phyloP scores from a whole-genome alignment of 2,888 invertebrate genomes.

The Parasteatoda lunata region DNA sequence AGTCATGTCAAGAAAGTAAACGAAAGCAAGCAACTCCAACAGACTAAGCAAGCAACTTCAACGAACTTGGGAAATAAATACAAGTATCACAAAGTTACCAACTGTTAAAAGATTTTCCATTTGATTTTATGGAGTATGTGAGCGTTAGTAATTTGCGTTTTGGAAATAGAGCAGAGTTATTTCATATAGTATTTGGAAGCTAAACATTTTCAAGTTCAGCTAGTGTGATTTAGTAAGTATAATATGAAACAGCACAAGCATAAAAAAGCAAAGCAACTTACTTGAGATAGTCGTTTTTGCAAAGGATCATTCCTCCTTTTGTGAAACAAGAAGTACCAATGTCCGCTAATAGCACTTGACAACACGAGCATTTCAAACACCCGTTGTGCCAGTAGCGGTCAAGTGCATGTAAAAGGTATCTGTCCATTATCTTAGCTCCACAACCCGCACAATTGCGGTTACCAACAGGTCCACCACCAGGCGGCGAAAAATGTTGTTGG shows the following conservation, averaged over 20 bases:
- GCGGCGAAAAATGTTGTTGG: constrained; percentile 44
- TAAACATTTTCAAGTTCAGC: too few species aligned
- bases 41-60: too few species aligned
- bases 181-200: too few species aligned
- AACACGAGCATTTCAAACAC: constrained; percentile 94
- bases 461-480: constrained; percentile 10
- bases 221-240: too few species aligned
- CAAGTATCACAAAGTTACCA: too few species aligned
- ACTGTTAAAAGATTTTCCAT: too few species aligned
- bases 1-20: too few species aligned
- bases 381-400: constrained; percentile 97
- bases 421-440: constrained; percentile 75
- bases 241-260: not conserved
- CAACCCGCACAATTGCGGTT: constrained; percentile 66
- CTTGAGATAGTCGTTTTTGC: constrained; percentile 96
- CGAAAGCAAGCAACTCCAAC: too few species aligned
- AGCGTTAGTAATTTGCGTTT: too few species aligned
- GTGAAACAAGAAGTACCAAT: constrained; percentile 93
- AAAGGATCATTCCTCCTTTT: constrained; percentile 94
- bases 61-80: too few species aligned
- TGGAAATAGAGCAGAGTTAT: too few species aligned
- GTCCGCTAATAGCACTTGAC: constrained; percentile 90
- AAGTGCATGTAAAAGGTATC: constrained; percentile 91
- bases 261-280: constrained; percentile 76
- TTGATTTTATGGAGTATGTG: too few species aligned